Percentiles rank a stretch among this genome's conserved stretches.
Conservation (phyloP, 2,797 vertebrate species). For the Crocodylus rhombifer region DNA sequence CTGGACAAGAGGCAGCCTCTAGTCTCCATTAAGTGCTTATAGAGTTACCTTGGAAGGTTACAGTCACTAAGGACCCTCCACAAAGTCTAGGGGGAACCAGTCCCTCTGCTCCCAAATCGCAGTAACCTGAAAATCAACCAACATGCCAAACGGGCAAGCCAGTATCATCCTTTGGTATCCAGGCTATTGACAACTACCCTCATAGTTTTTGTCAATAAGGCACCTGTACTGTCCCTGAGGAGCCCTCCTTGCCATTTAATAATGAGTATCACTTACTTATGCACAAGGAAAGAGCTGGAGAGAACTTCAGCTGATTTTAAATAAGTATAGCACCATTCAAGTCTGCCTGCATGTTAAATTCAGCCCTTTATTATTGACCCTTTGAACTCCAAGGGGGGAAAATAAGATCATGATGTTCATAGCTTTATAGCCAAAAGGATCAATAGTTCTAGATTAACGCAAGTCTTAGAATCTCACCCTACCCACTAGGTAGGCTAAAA, state of each 20-base stretch:
- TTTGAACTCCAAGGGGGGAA: background rate
- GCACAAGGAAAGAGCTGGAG: background rate
- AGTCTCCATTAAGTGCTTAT: too few species aligned
- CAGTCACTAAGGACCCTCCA: too few species aligned
- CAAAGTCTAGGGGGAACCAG: background rate
- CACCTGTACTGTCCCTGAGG: background rate
- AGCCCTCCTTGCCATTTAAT: background rate
- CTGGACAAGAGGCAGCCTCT: too few species aligned
- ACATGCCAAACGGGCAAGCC: too few species aligned
- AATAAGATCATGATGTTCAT: background rate
- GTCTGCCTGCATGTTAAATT: conserved; percentile 22
- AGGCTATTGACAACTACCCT: background rate
- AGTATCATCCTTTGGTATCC: too few species aligned
- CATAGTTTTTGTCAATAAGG: background rate
- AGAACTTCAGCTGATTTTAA: background rate
- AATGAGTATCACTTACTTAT: background rate
- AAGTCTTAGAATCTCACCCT: background rate
- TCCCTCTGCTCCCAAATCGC: too few species aligned
- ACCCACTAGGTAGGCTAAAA: too few species aligned
- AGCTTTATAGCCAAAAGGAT: conserved; percentile 5
- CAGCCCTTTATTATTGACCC: conserved; percentile 35
- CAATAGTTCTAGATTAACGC: conserved; percentile 34
- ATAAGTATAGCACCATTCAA: conserved; percentile 11
- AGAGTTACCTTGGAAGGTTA: background rate
- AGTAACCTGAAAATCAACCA: background rate